Conservation (phyloP, 1,140 invertebrate genomes). For the Drosophila malerkotliana region DNA sequence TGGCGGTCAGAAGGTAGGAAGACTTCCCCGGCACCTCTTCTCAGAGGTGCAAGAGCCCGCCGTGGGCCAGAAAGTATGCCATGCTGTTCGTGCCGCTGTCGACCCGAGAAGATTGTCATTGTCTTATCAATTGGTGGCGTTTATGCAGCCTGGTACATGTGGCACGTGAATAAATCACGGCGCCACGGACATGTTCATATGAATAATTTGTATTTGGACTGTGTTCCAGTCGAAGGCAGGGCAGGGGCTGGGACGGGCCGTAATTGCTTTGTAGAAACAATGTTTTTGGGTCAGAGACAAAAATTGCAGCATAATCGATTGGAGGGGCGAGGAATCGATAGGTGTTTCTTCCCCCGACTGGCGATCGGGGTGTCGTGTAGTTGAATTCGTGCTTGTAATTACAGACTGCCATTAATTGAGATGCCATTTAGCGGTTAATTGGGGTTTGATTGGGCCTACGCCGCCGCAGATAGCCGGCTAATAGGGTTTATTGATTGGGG, state of each 20-base stretch:
- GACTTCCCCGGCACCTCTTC: too few relatives aligned
- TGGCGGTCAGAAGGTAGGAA: too few relatives aligned
- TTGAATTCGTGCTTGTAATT: slow-evolving; percentile 6
- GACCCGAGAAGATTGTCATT: slow-evolving; percentile 22
- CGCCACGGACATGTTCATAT: slow-evolving; percentile 31
- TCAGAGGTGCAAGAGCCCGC: background rate
- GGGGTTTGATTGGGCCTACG: slow-evolving; percentile 17
- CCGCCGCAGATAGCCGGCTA: background rate
- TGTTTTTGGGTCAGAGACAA: slow-evolving; percentile 44
- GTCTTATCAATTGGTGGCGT: slow-evolving; percentile 60
- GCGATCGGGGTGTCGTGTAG: background rate
- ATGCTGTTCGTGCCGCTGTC: slow-evolving; percentile 18
- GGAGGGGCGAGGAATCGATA: slow-evolving; percentile 47
- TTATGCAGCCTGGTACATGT: slow-evolving; percentile 13
- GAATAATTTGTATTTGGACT: slow-evolving; percentile 48
- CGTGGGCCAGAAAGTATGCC: slow-evolving; percentile 52
- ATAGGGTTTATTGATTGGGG: background rate
- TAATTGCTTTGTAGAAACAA: slow-evolving; percentile 57
- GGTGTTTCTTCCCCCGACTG: slow-evolving; percentile 7
- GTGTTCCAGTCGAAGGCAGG: background rate
- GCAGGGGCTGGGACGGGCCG: background rate
- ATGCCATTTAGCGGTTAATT: slow-evolving; percentile 25
- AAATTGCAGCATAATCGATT: slow-evolving; percentile 58
- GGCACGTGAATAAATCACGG: slow-evolving; percentile 39
- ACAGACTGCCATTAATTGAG: slow-evolving; percentile 26